Percentiles rank a stretch among this genome's conserved stretches.
phyloP scores from a whole-genome alignment of 37 sponge, comb jelly and placozoan genomes.

The Geodia barretti region DNA sequence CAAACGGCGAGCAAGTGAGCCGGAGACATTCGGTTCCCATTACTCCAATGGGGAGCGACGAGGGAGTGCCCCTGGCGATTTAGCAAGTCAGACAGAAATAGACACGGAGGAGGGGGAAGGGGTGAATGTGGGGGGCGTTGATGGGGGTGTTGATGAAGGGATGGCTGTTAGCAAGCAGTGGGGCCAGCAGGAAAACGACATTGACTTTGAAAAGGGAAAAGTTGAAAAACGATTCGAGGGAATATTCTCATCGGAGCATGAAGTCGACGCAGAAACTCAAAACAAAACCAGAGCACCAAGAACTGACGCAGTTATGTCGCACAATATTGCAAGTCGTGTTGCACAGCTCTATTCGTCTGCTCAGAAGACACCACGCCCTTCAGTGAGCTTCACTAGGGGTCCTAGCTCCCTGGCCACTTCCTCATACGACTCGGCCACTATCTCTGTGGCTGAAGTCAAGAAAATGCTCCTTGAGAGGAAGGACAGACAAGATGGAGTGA shows the following conservation, averaged over 20 bases:
- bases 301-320: too few species aligned
- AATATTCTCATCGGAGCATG: too few species aligned
- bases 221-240: background rate
- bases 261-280: background rate
- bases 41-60: background rate
- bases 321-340: background rate
- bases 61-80: background rate
- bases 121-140: background rate
- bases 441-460: background rate
- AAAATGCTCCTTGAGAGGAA: background rate
- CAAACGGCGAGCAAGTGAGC: background rate
- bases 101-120: background rate
- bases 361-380: too few species aligned
- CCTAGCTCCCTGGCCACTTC: background rate
- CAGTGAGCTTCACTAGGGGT: background rate
- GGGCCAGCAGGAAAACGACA: background rate
- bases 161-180: background rate
- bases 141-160: background rate
- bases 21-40: background rate
- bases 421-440: background rate
- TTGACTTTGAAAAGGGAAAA: background rate
- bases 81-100: background rate
- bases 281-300: too few species aligned
- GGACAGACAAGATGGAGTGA: too few species aligned
- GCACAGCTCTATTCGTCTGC: background rate